Evolutionary conservation across 2,113 vertebrate species (phyloP).

Genomic region (Tautogolabrus adspersus): DNA sequence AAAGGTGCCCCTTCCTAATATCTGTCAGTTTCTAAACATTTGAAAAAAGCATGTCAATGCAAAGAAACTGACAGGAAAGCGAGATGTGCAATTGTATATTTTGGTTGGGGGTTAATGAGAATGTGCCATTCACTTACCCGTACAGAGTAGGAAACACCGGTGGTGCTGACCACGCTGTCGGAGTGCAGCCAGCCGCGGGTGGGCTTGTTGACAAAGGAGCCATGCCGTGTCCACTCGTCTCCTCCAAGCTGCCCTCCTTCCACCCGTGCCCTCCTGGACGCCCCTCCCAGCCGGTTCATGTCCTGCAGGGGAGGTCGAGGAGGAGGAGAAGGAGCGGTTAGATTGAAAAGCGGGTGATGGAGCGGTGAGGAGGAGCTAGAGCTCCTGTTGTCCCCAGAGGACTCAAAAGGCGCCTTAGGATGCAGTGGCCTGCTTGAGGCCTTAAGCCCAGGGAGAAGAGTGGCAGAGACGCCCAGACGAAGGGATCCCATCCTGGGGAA

Average conservation of each 20-base stretch:
- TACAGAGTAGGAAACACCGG: slow-evolving; percentile 92
- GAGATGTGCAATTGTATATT: slow-evolving; percentile 2
- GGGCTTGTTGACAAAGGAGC: slow-evolving; percentile 99
- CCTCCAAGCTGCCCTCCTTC: slow-evolving; percentile 97
- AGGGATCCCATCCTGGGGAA: slow-evolving; percentile 94
- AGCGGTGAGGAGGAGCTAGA: slow-evolving; percentile 71
- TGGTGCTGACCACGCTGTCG: slow-evolving; percentile 93
- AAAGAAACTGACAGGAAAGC: slow-evolving; percentile 8
- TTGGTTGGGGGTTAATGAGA: not conserved
- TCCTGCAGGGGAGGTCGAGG: slow-evolving; percentile 91
- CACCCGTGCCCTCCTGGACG: slow-evolving; percentile 92
- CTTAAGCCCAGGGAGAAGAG: slow-evolving; percentile 85
- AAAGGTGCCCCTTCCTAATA: not conserved
- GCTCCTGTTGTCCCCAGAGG: slow-evolving; percentile 68
- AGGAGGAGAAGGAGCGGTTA: slow-evolving; percentile 84
- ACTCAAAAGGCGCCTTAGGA: slow-evolving; percentile 56
- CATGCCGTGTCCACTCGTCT: slow-evolving; percentile 98
- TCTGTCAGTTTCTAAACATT: slow-evolving; percentile 22
- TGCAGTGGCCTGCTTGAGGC: slow-evolving; percentile 68
- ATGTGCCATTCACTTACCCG: slow-evolving; percentile 72
- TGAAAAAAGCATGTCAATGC: not conserved
- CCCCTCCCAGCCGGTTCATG: slow-evolving; percentile 98
- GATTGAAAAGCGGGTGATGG: slow-evolving; percentile 57
- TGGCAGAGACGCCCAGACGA: slow-evolving; percentile 90
- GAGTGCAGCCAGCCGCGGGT: slow-evolving; percentile 97